phyloP scores from a whole-genome alignment of 2,113 vertebrate species.

The Thamnaconus septentrionalis region DNA sequence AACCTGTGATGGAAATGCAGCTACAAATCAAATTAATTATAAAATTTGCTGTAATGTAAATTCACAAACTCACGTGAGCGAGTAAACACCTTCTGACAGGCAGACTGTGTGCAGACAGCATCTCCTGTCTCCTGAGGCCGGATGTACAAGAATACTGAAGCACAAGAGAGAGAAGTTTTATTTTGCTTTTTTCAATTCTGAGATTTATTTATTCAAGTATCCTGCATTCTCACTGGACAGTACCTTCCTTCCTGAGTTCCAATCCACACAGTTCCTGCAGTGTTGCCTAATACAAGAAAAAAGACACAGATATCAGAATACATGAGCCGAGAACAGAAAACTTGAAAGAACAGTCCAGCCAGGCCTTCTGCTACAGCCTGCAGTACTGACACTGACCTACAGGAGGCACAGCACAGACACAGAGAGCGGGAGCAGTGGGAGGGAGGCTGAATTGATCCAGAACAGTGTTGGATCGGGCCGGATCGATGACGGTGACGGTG shows the following conservation, averaged over 20 bases:
- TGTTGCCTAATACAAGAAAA: constrained; percentile 63
- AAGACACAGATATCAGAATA: constrained; percentile 21
- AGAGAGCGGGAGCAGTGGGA: constrained; percentile 77
- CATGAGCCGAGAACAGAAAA: constrained; percentile 12
- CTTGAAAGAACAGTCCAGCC: too few relatives aligned
- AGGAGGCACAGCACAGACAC: constrained; percentile 77
- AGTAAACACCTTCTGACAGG: constrained; percentile 76
- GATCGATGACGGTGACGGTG: constrained; percentile 79
- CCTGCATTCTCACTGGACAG: constrained; percentile 34
- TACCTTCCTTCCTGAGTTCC: constrained; percentile 83
- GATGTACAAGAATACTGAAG: constrained; percentile 72
- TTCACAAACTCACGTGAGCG: constrained; percentile 70
- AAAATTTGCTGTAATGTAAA: too few relatives aligned
- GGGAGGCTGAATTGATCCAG: constrained; percentile 81
- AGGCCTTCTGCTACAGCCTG: background rate
- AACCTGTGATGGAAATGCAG: background rate
- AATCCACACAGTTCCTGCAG: constrained; percentile 78
- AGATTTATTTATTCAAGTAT: background rate
- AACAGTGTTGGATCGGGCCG: constrained; percentile 77
- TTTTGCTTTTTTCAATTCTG: too few relatives aligned
- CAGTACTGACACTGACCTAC: constrained; percentile 67
- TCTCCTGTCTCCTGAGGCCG: constrained; percentile 63
- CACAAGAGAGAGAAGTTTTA: constrained; percentile 1
- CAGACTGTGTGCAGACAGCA: constrained; percentile 70
- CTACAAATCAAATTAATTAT: background rate